phyloP scores from a whole-genome alignment of 2,888 invertebrate genomes.

The Trypoxylon attenuatum region DNA sequence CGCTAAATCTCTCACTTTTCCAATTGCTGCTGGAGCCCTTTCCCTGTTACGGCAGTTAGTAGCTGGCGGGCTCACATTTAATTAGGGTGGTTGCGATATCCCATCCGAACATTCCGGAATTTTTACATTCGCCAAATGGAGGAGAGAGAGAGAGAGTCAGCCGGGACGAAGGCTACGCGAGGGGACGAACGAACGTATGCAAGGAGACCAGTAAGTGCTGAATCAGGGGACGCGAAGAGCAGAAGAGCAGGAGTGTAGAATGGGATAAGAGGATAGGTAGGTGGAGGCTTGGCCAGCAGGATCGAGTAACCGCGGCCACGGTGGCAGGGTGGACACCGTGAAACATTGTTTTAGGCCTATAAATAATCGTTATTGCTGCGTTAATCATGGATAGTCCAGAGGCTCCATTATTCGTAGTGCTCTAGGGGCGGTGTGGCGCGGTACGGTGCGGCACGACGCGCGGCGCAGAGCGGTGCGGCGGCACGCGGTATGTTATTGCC shows the following conservation, averaged over 20 bases:
- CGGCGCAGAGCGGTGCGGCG: slow-evolving; percentile 4
- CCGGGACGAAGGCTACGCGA: too few species aligned
- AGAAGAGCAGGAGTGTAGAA: too few species aligned
- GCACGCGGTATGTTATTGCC: slow-evolving; percentile 65
- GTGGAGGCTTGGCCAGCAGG: too few species aligned
- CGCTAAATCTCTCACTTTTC: slow-evolving; percentile 52
- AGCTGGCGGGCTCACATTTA: too few species aligned
- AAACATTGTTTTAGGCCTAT: slow-evolving; percentile 72
- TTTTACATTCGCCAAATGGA: background rate
- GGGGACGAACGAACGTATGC: slow-evolving; percentile 10
- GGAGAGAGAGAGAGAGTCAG: too few species aligned
- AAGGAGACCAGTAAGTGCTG: slow-evolving; percentile 57
- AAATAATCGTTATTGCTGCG: slow-evolving; percentile 72
- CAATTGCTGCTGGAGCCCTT: slow-evolving; percentile 38
- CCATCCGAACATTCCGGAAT: background rate
- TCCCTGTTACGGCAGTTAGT: too few species aligned
- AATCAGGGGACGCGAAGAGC: slow-evolving; percentile 51
- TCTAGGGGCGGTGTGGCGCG: slow-evolving; percentile 50
- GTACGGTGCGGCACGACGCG: background rate
- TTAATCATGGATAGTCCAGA: slow-evolving; percentile 71
- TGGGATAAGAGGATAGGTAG: slow-evolving; percentile 21
- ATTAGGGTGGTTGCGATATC: too few species aligned
- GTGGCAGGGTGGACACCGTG: slow-evolving; percentile 63
- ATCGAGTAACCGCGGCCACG: too few species aligned
- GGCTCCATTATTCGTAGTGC: slow-evolving; percentile 66